Evolutionary conservation across 2,113 vertebrate species (phyloP).

Genomic region (Myanophis thanlyinensis): DNA sequence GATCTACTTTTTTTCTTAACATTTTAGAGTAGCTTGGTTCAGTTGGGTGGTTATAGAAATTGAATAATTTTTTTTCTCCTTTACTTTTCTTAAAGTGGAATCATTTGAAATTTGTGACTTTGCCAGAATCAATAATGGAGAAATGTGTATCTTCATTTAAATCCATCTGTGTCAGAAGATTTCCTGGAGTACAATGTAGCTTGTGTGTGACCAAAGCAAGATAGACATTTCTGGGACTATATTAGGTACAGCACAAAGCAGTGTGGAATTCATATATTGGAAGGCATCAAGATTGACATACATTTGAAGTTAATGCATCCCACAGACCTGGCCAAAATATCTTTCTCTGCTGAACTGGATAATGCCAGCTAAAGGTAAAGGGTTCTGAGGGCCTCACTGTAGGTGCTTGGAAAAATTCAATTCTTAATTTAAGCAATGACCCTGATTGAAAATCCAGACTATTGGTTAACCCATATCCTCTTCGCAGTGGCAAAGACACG

Average conservation of each 20-base stretch:
- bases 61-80: neutral
- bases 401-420: neutral
- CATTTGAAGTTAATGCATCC: neutral
- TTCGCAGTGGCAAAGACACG: neutral
- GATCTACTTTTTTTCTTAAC: neutral
- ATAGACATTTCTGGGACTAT: neutral
- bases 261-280: neutral
- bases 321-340: neutral
- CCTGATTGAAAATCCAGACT: slow-evolving; percentile 19
- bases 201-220: neutral
- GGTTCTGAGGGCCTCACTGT: neutral
- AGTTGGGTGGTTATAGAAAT: neutral
- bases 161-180: neutral
- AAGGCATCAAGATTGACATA: neutral
- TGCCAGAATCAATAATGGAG: neutral
- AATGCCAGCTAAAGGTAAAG: neutral
- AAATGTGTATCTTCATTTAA: neutral
- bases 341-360: neutral
- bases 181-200: neutral
- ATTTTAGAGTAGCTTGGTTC: neutral
- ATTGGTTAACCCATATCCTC: slow-evolving; percentile 8
- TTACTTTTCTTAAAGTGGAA: neutral
- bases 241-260: neutral
- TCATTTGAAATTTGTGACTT: neutral
- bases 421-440: neutral